Evolutionary conservation across 2,797 vertebrate genomes (phyloP).

Genomic region (Rhabdomys pumilio): DNA sequence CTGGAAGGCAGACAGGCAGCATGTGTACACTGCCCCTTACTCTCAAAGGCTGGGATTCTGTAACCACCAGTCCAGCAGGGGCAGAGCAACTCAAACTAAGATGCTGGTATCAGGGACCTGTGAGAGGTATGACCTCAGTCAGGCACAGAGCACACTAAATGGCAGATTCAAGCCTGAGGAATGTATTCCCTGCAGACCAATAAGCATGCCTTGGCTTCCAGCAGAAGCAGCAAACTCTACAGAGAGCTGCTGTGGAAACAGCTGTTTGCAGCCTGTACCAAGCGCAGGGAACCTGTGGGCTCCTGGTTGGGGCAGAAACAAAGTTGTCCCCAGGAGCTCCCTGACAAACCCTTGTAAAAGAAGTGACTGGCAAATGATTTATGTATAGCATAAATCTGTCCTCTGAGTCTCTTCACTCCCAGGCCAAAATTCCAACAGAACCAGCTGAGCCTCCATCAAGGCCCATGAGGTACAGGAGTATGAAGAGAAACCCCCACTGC

Average conservation of each 20-base stretch:
- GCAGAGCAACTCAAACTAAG: background rate
- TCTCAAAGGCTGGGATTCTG: fast-evolving
- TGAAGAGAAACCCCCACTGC: background rate
- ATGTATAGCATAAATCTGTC: background rate
- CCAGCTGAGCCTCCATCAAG: background rate
- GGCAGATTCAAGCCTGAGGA: conserved; percentile 4
- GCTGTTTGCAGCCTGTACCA: background rate
- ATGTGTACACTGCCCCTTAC: background rate
- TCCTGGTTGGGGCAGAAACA: background rate
- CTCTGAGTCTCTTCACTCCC: background rate
- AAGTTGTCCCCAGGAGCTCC: background rate
- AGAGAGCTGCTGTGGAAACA: background rate
- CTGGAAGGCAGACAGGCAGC: background rate
- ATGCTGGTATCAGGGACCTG: background rate
- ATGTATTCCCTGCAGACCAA: background rate
- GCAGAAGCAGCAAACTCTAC: background rate
- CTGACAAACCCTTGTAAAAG: background rate
- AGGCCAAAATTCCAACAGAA: background rate
- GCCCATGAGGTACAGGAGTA: background rate
- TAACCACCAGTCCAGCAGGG: background rate
- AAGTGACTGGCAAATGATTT: background rate
- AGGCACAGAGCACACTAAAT: background rate
- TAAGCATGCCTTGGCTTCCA: background rate
- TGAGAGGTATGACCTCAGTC: background rate
- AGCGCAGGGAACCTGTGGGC: background rate